phyloP scores from a whole-genome alignment of 2,888 invertebrate genomes.

The Acanthacorydalis orientalis region DNA sequence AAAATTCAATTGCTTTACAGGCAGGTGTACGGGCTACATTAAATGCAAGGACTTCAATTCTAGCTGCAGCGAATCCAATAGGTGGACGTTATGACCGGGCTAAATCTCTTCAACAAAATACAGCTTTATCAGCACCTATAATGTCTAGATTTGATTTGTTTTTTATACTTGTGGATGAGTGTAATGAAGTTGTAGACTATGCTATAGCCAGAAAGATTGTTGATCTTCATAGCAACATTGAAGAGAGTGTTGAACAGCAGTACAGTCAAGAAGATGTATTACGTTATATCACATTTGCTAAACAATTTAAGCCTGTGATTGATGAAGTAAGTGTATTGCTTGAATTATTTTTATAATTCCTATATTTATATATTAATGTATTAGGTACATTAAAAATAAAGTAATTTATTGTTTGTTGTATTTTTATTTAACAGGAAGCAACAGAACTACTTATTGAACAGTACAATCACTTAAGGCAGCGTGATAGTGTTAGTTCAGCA shows the following conservation, averaged over 20 bases:
- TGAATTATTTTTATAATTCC: no score
- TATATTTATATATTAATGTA: slow-evolving; percentile 1
- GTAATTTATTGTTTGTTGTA: not conserved
- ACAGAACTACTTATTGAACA: slow-evolving; percentile 70
- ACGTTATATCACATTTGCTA: slow-evolving; percentile 90
- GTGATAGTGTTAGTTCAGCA: slow-evolving; percentile 51
- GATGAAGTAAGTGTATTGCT: slow-evolving; percentile 37
- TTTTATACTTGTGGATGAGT: slow-evolving; percentile 95
- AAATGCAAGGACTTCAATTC: slow-evolving; percentile 92
- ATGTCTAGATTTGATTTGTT: slow-evolving; percentile 99
- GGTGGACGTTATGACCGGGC: slow-evolving; percentile 93
- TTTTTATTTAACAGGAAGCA: slow-evolving; percentile 40
- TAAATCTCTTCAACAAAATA: slow-evolving; percentile 88
- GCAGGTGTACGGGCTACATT: slow-evolving; percentile 94
- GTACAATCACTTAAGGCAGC: slow-evolving; percentile 71
- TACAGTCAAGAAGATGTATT: slow-evolving; percentile 83
- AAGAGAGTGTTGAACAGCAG: slow-evolving; percentile 58
- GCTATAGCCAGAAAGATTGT: slow-evolving; percentile 94
- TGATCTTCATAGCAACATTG: slow-evolving; percentile 78
- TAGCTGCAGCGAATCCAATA: slow-evolving; percentile 96
- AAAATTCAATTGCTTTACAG: no score
- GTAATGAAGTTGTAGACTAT: slow-evolving; percentile 87
- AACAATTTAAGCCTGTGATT: slow-evolving; percentile 83
- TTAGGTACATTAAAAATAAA: not conserved
- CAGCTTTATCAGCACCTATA: slow-evolving; percentile 84